phyloP scores from a whole-genome alignment of 2,113 vertebrate species.

The Paradisaea rubra region DNA sequence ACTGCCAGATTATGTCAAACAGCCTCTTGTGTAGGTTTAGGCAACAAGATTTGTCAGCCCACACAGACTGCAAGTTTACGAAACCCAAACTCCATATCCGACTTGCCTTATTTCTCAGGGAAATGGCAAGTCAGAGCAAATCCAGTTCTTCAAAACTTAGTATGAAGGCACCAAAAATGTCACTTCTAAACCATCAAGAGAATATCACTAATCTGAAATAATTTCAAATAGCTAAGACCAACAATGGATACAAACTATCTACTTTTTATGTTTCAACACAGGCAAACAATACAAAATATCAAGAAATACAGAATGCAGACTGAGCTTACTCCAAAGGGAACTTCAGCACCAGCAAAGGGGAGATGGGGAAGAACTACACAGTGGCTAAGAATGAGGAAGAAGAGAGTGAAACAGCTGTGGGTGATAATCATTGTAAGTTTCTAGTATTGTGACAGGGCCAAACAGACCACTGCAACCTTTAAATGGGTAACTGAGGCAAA shows the following conservation, averaged over 20 bases:
- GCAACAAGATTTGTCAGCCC: conserved; percentile 37
- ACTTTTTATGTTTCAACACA: not conserved
- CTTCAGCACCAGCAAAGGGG: not conserved
- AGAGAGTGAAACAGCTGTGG: not conserved
- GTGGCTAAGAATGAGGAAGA: not conserved
- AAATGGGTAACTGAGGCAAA: not conserved
- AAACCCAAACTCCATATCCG: not conserved
- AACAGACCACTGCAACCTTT: not conserved
- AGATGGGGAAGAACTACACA: not conserved
- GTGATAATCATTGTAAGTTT: not conserved
- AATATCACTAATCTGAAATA: not conserved
- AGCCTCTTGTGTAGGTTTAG: not conserved
- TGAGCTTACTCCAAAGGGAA: not conserved
- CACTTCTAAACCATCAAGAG: not conserved
- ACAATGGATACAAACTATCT: not conserved
- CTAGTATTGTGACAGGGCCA: not conserved
- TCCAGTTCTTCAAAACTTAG: not conserved
- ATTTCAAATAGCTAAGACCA: not conserved
- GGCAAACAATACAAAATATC: not conserved
- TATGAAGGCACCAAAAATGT: not conserved
- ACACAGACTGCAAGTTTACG: not conserved
- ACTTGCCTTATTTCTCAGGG: conserved; percentile 3
- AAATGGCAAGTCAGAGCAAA: not conserved
- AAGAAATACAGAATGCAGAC: not conserved
- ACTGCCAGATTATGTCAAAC: conserved; percentile 40